Evolutionary conservation across 1,140 invertebrate species (phyloP), one percentile per base, ranked within the genome.

Genomic region (Pseudomyrmex pallidus): DNA sequence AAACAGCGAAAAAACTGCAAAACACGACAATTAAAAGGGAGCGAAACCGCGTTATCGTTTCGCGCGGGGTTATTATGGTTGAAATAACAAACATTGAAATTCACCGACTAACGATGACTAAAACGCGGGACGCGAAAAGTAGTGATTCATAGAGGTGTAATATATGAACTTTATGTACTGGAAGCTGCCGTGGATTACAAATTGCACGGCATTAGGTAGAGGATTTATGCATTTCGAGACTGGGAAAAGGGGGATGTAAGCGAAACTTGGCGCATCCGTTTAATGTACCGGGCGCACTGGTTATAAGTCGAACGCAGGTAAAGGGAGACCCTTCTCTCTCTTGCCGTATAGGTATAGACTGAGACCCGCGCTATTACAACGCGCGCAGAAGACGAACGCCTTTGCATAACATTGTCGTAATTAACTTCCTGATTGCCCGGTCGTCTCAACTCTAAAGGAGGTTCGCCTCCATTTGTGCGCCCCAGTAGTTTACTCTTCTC

Each of bases 341-440:
- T 70, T 52, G 46, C 66, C 66, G 1, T 35, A 35, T 35, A n/a
- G n/a, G n/a, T n/a, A 70, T 72, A 70, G 76, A 80, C 72, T 70
- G 54, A 54, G 54, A 72, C 44, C 76, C 54, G 46, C 20, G 76
- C 54, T 25, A 80, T 80, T 80, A 80, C 76, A 59, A 80, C 76
- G 54, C 22, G 15, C 25, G 76, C 35, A 44, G 76, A 80, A 80
- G 76, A 80, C 76, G 46, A n/a, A 61, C 76, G 54, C 76, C 66
- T 80, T 80, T 80, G 76, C 76, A 80, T 80, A 80, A 80, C 76
- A 80, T 80, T 80, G 64, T 80, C 76, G 76, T 80, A 80, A 80
- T 80, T 80, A 80, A 80, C 76, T 80, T 80, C 76, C 54, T 80
- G 76, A 80, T 80, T 72, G 76, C 76, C 67, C 54, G n/a, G 66